phyloP scores from a whole-genome alignment of 2,888 invertebrate species.

The Lissonota sp. region DNA sequence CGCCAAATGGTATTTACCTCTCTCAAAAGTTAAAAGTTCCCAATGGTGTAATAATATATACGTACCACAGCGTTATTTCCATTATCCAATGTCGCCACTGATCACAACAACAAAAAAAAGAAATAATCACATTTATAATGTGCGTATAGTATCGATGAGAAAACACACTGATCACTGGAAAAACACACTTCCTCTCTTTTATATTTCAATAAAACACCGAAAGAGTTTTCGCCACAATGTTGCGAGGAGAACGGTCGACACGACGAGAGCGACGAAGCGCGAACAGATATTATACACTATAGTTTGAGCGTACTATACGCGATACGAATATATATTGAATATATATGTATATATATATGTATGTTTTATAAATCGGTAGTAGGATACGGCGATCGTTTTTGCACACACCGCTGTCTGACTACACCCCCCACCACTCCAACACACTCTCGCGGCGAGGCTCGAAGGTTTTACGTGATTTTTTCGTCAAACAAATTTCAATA shows the following conservation, averaged over 20 bases:
- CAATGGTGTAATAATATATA: constrained; percentile 35
- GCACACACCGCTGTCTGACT: constrained; percentile 57
- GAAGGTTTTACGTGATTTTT: constrained; percentile 27
- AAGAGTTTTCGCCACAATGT: constrained; percentile 10
- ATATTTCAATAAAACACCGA: not conserved
- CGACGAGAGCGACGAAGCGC: constrained; percentile 44
- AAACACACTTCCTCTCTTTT: constrained; percentile 1
- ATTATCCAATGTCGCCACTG: constrained; percentile 40
- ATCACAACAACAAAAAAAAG: constrained; percentile 2
- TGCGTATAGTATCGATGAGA: not conserved
- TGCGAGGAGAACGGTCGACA: constrained; percentile 43
- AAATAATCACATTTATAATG: not conserved
- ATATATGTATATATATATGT: constrained; percentile 35
- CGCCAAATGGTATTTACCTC: constrained; percentile 59
- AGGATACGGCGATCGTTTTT: constrained; percentile 42
- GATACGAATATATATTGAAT: constrained; percentile 9
- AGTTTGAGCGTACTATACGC: constrained; percentile 42
- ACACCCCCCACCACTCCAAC: not conserved
- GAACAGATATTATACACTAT: constrained; percentile 56
- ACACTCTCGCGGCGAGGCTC: constrained; percentile 9
- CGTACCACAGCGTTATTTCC: constrained; percentile 48
- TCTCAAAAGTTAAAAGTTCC: constrained; percentile 45
- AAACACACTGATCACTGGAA: not conserved
- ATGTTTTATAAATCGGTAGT: constrained; percentile 39
- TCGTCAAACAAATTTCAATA: constrained; percentile 39